Evolutionary conservation across 2,888 invertebrate species (phyloP).

Genomic region (Drosophila pegasa): DNA sequence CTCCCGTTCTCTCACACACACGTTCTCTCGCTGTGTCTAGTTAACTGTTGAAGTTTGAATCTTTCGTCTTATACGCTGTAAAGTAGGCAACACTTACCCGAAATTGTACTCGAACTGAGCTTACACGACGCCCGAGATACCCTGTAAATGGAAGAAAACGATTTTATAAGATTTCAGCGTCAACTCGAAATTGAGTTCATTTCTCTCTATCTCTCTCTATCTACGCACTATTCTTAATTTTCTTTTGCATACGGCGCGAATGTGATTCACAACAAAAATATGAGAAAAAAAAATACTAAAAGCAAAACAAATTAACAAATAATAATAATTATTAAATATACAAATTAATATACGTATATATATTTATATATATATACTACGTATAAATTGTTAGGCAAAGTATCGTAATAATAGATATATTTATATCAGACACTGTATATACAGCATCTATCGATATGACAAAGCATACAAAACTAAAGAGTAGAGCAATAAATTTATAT

Average conservation of each 20-base stretch:
- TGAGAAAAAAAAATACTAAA: slow-evolving; percentile 15
- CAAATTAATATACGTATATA: slow-evolving; percentile 42
- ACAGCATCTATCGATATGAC: slow-evolving; percentile 57
- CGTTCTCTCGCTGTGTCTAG: slow-evolving; percentile 27
- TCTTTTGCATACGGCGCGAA: slow-evolving; percentile 57
- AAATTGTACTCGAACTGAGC: slow-evolving; percentile 15
- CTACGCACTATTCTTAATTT: slow-evolving; percentile 26
- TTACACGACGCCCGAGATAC: slow-evolving; percentile 13
- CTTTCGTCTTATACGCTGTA: slow-evolving; percentile 35
- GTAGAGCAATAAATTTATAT: slow-evolving; percentile 72
- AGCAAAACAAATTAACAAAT: slow-evolving; percentile 46
- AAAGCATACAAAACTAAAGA: slow-evolving; percentile 45
- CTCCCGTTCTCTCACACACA: slow-evolving; percentile 13
- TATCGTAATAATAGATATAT: slow-evolving; percentile 32
- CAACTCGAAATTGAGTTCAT: slow-evolving; percentile 14
- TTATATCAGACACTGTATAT: slow-evolving; percentile 65
- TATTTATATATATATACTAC: slow-evolving; percentile 29
- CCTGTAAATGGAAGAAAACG: slow-evolving; percentile 11
- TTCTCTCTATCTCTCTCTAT: slow-evolving; percentile 9
- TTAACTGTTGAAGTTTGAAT: slow-evolving; percentile 44
- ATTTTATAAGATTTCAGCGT: slow-evolving; percentile 17
- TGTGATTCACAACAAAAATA: slow-evolving; percentile 66
- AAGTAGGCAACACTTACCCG: slow-evolving; percentile 31
- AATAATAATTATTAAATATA: slow-evolving; percentile 63
- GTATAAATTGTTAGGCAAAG: slow-evolving; percentile 10